These are phyloP conservation scores for Caenorhabditis macrosperma DNA, from an alignment of 2,888 invertebrate species.

Conservation along the genomic window DNA sequence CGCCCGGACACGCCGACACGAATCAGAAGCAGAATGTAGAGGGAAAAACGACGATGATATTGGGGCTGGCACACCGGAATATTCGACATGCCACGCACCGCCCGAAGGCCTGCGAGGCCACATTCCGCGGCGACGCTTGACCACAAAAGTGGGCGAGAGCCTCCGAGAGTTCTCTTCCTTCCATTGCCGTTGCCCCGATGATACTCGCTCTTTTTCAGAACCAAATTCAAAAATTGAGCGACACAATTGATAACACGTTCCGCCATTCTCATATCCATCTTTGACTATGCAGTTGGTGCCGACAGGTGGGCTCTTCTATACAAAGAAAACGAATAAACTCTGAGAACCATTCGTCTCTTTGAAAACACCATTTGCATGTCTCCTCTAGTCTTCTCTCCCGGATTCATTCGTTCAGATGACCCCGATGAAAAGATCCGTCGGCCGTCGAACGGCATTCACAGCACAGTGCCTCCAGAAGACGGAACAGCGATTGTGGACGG, in stretches of 20 bases:
- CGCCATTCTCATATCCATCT: not conserved
- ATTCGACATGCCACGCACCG: slow-evolving; percentile 44
- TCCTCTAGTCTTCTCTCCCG: not conserved
- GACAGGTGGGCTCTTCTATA: slow-evolving; percentile 46
- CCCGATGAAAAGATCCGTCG: slow-evolving; percentile 55
- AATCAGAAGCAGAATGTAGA: slow-evolving; percentile 38
- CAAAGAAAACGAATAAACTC: no score
- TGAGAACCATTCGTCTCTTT: no score
- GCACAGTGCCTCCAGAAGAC: slow-evolving; percentile 6
- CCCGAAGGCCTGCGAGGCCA: not conserved
- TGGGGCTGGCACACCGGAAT: slow-evolving; percentile 52
- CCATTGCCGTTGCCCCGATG: not conserved
- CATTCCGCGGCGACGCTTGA: slow-evolving; percentile 9
- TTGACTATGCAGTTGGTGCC: slow-evolving; percentile 55
- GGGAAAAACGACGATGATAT: slow-evolving; percentile 47
- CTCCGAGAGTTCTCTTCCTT: not conserved
- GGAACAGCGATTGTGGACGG: slow-evolving; percentile 10
- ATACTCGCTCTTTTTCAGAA: slow-evolving; percentile 2
- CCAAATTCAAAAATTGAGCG: slow-evolving; percentile 14
- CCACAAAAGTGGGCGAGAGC: slow-evolving; percentile 20
- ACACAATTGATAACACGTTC: not conserved
- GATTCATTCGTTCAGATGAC: slow-evolving; percentile 45
- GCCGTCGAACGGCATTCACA: slow-evolving; percentile 48
- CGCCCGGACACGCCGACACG: slow-evolving; percentile 38
- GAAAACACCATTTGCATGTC: not conserved